phyloP scores from a whole-genome alignment of 2,888 invertebrate genomes.

The Syrista parreyssii region DNA sequence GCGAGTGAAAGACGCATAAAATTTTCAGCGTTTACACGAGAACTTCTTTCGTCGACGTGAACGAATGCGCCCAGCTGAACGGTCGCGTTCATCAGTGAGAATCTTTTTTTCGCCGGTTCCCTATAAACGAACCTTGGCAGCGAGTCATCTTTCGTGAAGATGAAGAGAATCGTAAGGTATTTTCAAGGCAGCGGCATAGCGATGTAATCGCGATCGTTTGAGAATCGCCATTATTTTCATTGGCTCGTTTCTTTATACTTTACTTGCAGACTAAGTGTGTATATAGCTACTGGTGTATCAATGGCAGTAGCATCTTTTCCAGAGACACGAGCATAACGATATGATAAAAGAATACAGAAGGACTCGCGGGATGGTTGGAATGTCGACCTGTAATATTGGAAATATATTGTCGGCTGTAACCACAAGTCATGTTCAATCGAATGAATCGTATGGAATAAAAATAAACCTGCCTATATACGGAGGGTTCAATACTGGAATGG shows the following conservation, averaged over 20 bases:
- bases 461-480: constrained; percentile 45
- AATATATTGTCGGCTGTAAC: constrained; percentile 56
- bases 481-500: constrained; percentile 17
- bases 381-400: constrained; percentile 58
- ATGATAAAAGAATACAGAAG: constrained; percentile 29
- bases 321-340: constrained; percentile 21
- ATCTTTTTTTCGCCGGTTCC: neutral
- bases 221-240: neutral
- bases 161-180: neutral
- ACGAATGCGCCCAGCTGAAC: neutral
- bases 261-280: neutral
- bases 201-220: neutral
- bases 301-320: constrained; percentile 31
- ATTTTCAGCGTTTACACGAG: constrained; percentile 6
- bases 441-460: constrained; percentile 60
- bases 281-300: neutral
- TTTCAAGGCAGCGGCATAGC: neutral
- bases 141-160: neutral
- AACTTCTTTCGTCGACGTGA: constrained; percentile 4
- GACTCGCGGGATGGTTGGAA: constrained; percentile 45
- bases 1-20: neutral
- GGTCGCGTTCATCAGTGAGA: neutral
- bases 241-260: neutral
- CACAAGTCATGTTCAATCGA: constrained; percentile 62
- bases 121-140: neutral